These are phyloP conservation scores for Aurelia aurita complex sp. Pacific DNA, from an alignment of 30 jellyfish, hydroid and myxozoan species.

Conservation along the genomic window DNA sequence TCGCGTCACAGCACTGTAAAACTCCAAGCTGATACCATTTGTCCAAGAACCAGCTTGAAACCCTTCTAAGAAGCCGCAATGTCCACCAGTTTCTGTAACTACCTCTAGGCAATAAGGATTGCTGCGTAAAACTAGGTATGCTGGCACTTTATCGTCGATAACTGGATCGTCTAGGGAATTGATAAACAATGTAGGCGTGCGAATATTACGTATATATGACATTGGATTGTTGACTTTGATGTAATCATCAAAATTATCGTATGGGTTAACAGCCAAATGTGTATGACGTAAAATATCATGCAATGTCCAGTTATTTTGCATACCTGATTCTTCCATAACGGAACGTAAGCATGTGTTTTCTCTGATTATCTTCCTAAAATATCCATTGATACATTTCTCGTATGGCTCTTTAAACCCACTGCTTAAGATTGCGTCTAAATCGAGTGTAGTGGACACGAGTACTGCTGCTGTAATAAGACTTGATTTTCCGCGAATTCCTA, in stretches of 20 bases:
- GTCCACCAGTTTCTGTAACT: conserved; percentile 64
- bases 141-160: conserved; percentile 27
- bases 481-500: conserved; percentile 54
- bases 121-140: conserved; percentile 35
- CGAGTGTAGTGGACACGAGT: conserved; percentile 41
- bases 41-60: conserved; percentile 52
- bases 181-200: conserved; percentile 64
- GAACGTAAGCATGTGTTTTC: conserved; percentile 16
- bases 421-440: conserved; percentile 27
- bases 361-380: conserved; percentile 14
- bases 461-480: conserved; percentile 65
- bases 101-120: conserved; percentile 47
- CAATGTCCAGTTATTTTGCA: neutral
- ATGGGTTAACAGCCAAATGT: conserved; percentile 16
- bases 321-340: neutral
- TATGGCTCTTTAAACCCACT: conserved; percentile 57
- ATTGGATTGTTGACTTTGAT: conserved; percentile 41
- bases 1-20: conserved; percentile 36
- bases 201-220: conserved; percentile 22
- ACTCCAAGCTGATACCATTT: conserved; percentile 45
- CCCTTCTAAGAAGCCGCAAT: conserved; percentile 57
- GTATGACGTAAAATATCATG: conserved; percentile 9
- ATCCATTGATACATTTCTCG: conserved; percentile 4
- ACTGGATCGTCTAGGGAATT: conserved; percentile 68
- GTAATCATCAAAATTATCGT: conserved; percentile 43